Base-by-base conservation (phyloP, 2,113 vertebrate genomes). In the Sclerurus mexicanus region DNA sequence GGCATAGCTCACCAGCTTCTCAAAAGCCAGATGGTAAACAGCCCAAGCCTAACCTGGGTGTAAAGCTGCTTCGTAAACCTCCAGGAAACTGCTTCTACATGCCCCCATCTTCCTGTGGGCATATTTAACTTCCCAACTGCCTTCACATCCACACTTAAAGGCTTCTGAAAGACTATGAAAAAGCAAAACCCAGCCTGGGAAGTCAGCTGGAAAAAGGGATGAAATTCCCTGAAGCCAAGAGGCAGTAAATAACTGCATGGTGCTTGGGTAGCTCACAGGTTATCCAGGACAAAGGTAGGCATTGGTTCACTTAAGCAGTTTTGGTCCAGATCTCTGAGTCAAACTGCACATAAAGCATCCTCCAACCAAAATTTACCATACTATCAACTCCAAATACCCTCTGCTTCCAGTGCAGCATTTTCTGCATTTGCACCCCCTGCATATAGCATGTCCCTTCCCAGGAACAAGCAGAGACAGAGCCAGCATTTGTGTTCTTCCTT, bases 381-480 rank as follows among this genome's bases (percentile, higher is more conserved):
- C 4, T 7, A 7, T 10, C 39, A 63, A 25, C 19, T 56, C 55
- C 68, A 76, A 50, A 23, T 12, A 6, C 20, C 9, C 15, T 30
- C 35, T 40, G 16, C 40, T 89, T 15, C 16, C 12, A 56, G 23
- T 2, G 1, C 66, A 73, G 23, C 53, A 30, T 25, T 35, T 84
- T 63, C 52, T 5, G 2, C 3, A 2, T 49, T 62, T 58, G 37
- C 37, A 83, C 2, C 8, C 58, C 46, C 35, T 2, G 0, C 50
- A 33, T 18, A 60, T 2, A 60, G 55, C n/a, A 37, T 0, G 9
- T 7, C 12, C 40, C 42, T 67, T 0, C 0, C 50, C 27, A 78
- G 49, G 47, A 89, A 44, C 14, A 60, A 55, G 59, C 15, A 27
- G 58, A 28, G 35, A 10, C 4, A 2, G 40, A 56, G 59, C 22